A percentile compares a stretch with the other conserved stretches of the same genome.
Evolutionary conservation across 2,113 vertebrate species (phyloP).

Genomic region (Tachysurus fulvidraco): DNA sequence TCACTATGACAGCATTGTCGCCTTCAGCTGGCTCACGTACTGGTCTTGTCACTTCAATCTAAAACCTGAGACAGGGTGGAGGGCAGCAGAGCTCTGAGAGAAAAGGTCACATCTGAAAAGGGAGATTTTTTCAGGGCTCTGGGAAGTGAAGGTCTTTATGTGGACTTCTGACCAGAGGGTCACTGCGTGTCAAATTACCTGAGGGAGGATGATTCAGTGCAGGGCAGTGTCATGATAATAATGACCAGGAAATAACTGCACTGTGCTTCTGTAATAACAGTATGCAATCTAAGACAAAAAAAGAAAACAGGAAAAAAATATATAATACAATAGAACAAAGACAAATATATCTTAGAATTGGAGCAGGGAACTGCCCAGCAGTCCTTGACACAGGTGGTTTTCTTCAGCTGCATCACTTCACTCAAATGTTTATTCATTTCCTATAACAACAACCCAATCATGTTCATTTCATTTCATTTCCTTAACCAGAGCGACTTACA

Average conservation of each 20-base stretch:
- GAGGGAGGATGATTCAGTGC: neutral
- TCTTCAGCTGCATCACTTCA: neutral
- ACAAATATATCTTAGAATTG: neutral
- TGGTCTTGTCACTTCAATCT: conserved; percentile 31
- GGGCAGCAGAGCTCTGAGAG: conserved; percentile 15
- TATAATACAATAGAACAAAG: too few relatives aligned
- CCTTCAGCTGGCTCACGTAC: conserved; percentile 33
- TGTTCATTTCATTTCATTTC: too few relatives aligned
- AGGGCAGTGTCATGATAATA: neutral
- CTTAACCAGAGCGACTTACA: too few relatives aligned
- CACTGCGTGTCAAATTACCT: neutral
- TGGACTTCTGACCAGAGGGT: neutral
- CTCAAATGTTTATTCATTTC: neutral
- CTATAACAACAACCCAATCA: neutral
- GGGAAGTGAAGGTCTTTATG: conserved; percentile 9
- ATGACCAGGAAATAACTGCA: neutral
- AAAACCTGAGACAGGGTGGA: conserved; percentile 28
- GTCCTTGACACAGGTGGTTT: neutral
- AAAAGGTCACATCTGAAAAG: conserved; percentile 30
- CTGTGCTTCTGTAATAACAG: neutral
- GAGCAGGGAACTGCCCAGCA: too few relatives aligned
- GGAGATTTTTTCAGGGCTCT: neutral
- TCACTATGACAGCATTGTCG: conserved; percentile 27
- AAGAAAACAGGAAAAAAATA: neutral
- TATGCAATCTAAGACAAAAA: neutral